A percentile compares a stretch with the other conserved stretches of the same genome.
phyloP scores from a whole-genome alignment of 2,888 invertebrate species.

The Seladonia tumulorum region DNA sequence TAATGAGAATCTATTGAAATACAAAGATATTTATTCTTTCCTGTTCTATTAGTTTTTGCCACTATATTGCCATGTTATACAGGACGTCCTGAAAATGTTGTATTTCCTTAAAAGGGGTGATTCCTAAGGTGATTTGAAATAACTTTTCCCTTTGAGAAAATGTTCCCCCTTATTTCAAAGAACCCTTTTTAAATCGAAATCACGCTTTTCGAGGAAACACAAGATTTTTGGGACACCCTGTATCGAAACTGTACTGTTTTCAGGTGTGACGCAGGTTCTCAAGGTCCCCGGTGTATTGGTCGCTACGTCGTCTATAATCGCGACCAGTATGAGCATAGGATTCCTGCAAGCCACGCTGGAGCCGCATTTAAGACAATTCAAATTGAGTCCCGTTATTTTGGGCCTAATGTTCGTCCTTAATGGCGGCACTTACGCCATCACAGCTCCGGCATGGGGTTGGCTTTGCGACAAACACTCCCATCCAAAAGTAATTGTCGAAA shows the following conservation, averaged over 20 bases:
- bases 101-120: too few relatives aligned
- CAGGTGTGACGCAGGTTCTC: slow-evolving; percentile 89
- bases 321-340: slow-evolving; percentile 92
- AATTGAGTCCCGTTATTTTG: slow-evolving; percentile 88
- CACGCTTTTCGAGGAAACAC: too few relatives aligned
- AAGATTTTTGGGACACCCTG: too few relatives aligned
- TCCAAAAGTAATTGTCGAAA: slow-evolving; percentile 86
- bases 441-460: slow-evolving; percentile 93
- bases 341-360: slow-evolving; percentile 96
- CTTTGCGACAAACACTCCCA: slow-evolving; percentile 89
- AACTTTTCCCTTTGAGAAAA: too few relatives aligned
- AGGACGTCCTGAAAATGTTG: too few relatives aligned
- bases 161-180: too few relatives aligned
- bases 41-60: too few relatives aligned
- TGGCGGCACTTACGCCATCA: slow-evolving; percentile 91
- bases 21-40: too few relatives aligned
- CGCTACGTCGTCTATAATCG: slow-evolving; percentile 89
- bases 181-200: too few relatives aligned
- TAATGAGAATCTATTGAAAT: too few relatives aligned
- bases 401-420: slow-evolving; percentile 94
- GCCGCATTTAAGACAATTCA: slow-evolving; percentile 92
- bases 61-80: too few relatives aligned
- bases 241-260: neutral
- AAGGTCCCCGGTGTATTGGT: slow-evolving; percentile 91
- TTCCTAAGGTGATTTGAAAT: too few relatives aligned